Conservation (phyloP, 2,888 invertebrate genomes). For the Chesias legatella region DNA sequence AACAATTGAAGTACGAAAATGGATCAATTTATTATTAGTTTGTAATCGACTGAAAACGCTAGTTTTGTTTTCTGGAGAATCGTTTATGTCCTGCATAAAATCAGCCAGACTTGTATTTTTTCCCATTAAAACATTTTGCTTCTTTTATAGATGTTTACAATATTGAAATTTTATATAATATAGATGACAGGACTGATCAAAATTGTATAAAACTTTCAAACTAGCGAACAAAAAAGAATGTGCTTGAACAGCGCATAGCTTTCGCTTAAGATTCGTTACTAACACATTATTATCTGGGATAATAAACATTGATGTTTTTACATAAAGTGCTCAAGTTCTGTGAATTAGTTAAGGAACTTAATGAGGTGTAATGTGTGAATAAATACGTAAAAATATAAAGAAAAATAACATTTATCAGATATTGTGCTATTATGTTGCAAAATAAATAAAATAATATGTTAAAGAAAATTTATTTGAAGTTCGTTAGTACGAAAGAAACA, state of each 20-base stretch:
- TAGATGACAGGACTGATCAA: too few relatives aligned
- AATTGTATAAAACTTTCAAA: too few relatives aligned
- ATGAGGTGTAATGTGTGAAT: conserved; percentile 55
- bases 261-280: conserved; percentile 48
- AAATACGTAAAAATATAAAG: conserved; percentile 38
- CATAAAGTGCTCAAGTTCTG: conserved; percentile 39
- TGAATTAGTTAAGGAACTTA: conserved; percentile 30
- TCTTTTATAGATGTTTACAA: too few relatives aligned
- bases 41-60: background rate
- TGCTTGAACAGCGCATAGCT: too few relatives aligned
- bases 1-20: too few relatives aligned
- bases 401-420: conserved; percentile 45
- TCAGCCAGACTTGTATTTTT: too few relatives aligned
- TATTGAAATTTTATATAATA: too few relatives aligned
- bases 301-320: conserved; percentile 29
- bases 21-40: background rate
- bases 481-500: conserved; percentile 35
- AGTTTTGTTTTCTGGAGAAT: conserved; percentile 3
- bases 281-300: conserved; percentile 6
- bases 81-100: too few relatives aligned
- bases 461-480: conserved; percentile 21
- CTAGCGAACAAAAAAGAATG: too few relatives aligned
- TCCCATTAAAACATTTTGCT: too few relatives aligned
- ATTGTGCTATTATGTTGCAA: conserved; percentile 29
- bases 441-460: conserved; percentile 27